Base-by-base conservation (phyloP, 2,888 invertebrate species). In the Ophioninae sp. region DNA sequence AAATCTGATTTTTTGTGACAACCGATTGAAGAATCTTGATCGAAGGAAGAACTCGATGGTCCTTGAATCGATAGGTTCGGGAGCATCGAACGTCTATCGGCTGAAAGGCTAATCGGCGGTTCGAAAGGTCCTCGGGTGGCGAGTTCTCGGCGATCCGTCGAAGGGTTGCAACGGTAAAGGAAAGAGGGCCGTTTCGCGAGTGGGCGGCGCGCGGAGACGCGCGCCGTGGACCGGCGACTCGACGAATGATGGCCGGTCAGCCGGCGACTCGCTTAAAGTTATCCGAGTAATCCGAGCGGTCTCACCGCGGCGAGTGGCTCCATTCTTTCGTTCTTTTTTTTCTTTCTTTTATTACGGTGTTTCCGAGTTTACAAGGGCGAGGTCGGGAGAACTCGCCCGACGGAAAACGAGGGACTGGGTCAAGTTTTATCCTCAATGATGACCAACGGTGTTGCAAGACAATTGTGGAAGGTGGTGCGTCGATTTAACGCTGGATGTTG, bases 161-260 rank as follows among this genome's bases (percentile, higher is more conserved):
- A 72, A 77, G 61, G 74, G 75, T 23, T 65, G 69, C 21, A 20
- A 64, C 67, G 57, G 72, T 78, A 10, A 59, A 70, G 72, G 67
- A 76, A 39, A 17, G 44, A 72, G 62, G 21, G 70, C 64, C 68
- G 56, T 50, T 72, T 41, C 30, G 69, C 23, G 20, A 69, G 50
- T 69, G 76, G 50, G 50, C 61, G 78, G 79, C 62, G 74, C n/a
- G n/a, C n/a, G n/a, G n/a, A n/a, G n/a, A n/a, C n/a, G 86, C 82
- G 79, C 81, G 78, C 83, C 37, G 78, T 65, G 69, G 81, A 77
- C 41, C 73, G 67, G 75, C 86, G 89, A 90, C 88, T 90, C 91
- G 92, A 92, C 92, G 90, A 91, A 92, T 92, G 91, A 92, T 90
- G 90, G 89, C 89, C 91, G 91, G 91, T 88, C 88, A 89, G 87